Conservation (phyloP, 2,888 invertebrate genomes). For the Galerucella nymphaeae region DNA sequence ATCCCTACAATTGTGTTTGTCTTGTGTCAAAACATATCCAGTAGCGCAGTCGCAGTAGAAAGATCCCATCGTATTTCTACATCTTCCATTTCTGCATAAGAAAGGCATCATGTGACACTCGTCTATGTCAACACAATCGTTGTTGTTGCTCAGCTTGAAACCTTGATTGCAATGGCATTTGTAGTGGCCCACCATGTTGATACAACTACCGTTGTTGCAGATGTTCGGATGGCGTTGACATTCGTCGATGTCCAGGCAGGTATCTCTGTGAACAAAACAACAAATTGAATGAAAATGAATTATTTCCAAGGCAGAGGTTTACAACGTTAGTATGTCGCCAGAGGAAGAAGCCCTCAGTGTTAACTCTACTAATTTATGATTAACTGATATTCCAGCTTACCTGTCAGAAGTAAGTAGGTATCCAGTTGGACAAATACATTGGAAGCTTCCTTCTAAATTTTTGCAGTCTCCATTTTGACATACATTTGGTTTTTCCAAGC, state of each 20-base stretch:
- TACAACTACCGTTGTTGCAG: conserved; percentile 82
- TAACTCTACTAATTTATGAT: no score
- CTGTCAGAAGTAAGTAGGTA: conserved; percentile 73
- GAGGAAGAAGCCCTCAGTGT: no score
- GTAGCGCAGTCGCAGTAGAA: conserved; percentile 85
- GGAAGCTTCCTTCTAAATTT: conserved; percentile 82
- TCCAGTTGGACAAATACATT: conserved; percentile 81
- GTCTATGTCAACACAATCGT: conserved; percentile 85
- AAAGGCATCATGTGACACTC: conserved; percentile 87
- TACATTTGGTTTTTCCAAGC: conserved; percentile 73
- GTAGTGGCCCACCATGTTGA: conserved; percentile 78
- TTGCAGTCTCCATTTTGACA: conserved; percentile 83
- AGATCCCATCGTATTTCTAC: conserved; percentile 82
- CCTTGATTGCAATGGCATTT: conserved; percentile 80
- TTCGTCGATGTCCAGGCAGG: conserved; percentile 80
- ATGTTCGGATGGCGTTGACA: conserved; percentile 78
- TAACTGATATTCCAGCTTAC: neutral
- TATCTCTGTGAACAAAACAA: conserved; percentile 64
- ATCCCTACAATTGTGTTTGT: conserved; percentile 83
- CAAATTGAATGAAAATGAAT: neutral
- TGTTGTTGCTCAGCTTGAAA: conserved; percentile 80
- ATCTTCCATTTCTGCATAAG: conserved; percentile 87
- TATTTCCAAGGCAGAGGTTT: no score
- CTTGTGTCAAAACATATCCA: conserved; percentile 79
- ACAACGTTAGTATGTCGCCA: no score